A percentile compares a stretch with the other conserved stretches of the same genome.
Evolutionary conservation across 2,797 vertebrate genomes (phyloP).

Genomic region (Brachymystax lenok): DNA sequence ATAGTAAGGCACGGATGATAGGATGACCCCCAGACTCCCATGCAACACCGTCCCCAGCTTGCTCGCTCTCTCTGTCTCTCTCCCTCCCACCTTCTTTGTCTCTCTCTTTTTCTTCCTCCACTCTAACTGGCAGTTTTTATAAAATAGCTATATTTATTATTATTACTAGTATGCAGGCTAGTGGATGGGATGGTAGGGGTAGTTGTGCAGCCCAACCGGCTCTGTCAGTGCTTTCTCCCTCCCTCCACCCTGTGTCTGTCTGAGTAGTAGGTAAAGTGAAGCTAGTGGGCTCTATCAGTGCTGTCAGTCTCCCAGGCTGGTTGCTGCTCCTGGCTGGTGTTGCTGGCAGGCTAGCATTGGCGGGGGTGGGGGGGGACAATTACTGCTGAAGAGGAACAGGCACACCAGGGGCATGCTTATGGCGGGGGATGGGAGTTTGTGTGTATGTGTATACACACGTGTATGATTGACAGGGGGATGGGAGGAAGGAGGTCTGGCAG

Average conservation of each 20-base stretch:
- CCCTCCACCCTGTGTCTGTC: too few relatives aligned
- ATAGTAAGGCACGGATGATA: neutral
- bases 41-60: neutral
- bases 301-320: neutral
- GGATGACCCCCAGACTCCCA: neutral
- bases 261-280: conserved; percentile 3
- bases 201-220: neutral
- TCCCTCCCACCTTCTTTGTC: neutral
- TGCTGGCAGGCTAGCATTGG: conserved; percentile 18
- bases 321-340: neutral
- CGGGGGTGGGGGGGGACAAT: conserved; percentile 31
- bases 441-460: conserved; percentile 27
- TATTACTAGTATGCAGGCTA: neutral
- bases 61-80: neutral
- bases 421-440: neutral
- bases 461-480: conserved; percentile 20
- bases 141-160: neutral
- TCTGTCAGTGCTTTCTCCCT: neutral
- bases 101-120: conserved; percentile 16
- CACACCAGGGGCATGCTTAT: neutral
- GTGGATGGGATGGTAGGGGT: neutral
- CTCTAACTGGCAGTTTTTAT: neutral
- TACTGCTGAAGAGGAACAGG: conserved; percentile 62
- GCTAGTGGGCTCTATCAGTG: conserved; percentile 5
- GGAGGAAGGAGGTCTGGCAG: neutral